Evolutionary conservation across 2,797 vertebrate genomes (phyloP).

Genomic region (Gadopsis bispinosus): DNA sequence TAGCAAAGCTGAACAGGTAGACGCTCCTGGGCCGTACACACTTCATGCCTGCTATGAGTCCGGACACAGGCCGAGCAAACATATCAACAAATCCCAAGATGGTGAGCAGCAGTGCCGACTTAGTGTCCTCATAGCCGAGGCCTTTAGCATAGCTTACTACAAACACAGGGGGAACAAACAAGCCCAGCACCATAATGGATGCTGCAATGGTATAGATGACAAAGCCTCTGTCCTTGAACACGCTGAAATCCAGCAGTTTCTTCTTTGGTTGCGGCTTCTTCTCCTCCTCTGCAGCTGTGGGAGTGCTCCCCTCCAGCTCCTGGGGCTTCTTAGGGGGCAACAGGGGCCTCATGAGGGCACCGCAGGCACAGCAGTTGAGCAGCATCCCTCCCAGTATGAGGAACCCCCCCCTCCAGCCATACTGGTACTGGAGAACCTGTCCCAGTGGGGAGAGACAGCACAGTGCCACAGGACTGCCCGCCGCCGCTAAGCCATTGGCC

Average conservation of each 20-base stretch:
- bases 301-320: conserved; percentile 31
- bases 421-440: conserved; percentile 89
- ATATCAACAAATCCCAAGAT: conserved; percentile 94
- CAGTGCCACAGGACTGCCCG: conserved; percentile 93
- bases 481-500: conserved; percentile 93
- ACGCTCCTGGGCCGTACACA: conserved; percentile 89
- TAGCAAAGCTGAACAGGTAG: conserved; percentile 93
- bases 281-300: conserved; percentile 2
- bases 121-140: conserved; percentile 87
- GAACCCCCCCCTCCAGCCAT: conserved; percentile 94
- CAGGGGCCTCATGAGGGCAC: conserved; percentile 93
- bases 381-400: conserved; percentile 93
- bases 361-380: conserved; percentile 95
- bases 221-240: conserved; percentile 91
- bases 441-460: conserved; percentile 92
- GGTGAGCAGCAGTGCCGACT: conserved; percentile 91
- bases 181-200: conserved; percentile 93
- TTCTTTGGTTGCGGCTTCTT: conserved; percentile 33
- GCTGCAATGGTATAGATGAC: conserved; percentile 90
- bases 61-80: conserved; percentile 91
- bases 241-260: conserved; percentile 91
- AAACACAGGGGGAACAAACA: conserved; percentile 95
- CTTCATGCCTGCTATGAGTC: conserved; percentile 88
- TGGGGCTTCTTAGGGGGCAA: conserved; percentile 68
- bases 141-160: conserved; percentile 94